These are phyloP conservation scores for Hyphantria cunea DNA, from an alignment of 1,140 invertebrate genomes.

Conservation along the genomic window DNA sequence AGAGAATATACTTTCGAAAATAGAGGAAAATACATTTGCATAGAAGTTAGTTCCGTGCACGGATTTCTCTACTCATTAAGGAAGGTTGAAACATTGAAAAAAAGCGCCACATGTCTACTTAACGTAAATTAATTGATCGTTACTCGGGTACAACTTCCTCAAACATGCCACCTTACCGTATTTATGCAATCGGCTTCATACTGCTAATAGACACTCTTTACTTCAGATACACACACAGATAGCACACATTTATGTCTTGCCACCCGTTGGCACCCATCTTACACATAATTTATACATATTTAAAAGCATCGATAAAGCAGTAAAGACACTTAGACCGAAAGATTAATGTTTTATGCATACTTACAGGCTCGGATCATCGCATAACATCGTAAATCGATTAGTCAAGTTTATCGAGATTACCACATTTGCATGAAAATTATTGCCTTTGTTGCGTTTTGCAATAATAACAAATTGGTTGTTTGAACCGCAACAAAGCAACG, in stretches of 20 bases:
- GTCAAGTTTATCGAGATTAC: constrained; percentile 25
- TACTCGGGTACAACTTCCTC: constrained; percentile 25
- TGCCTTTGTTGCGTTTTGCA: constrained; percentile 47
- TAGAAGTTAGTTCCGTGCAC: constrained; percentile 33
- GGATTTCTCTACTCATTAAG: constrained; percentile 40
- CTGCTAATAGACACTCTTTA: constrained; percentile 14
- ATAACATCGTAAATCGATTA: constrained; percentile 23
- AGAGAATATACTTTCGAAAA: constrained; percentile 40
- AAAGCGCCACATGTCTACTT: constrained; percentile 16
- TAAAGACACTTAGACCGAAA: constrained; percentile 1
- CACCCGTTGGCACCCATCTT: constrained; percentile 12
- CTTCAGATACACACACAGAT: not conserved
- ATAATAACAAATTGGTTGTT: constrained; percentile 36
- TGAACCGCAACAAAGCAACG: constrained; percentile 32
- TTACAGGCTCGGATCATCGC: constrained; percentile 15
- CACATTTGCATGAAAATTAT: constrained; percentile 36
- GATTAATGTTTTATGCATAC: constrained; percentile 25
- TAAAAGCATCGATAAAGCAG: constrained; percentile 14
- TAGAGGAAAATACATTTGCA: constrained; percentile 46
- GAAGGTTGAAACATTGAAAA: constrained; percentile 33
- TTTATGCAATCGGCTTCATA: constrained; percentile 27
- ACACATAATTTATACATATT: constrained; percentile 9
- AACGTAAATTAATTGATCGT: constrained; percentile 27
- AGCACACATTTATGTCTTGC: constrained; percentile 4
- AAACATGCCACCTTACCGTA: constrained; percentile 26